Evolutionary conservation across 2,113 vertebrate species (phyloP), one percentile per base, ranked within the genome.

Genomic region (Prietella phreatophila): DNA sequence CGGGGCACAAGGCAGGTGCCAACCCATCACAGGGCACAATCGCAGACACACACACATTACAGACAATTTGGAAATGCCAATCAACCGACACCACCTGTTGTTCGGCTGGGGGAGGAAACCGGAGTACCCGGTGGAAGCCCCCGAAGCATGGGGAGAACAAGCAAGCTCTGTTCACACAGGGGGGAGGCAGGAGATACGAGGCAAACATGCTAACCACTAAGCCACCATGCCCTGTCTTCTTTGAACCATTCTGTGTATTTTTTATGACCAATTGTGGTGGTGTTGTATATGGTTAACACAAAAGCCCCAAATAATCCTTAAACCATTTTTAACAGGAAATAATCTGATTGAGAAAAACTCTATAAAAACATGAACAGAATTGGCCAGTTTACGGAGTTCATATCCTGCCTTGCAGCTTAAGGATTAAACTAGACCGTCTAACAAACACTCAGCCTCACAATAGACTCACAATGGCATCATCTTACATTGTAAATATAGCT

Each of bases 401-500:
- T 19, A 80, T 80, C 42, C 9, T 88, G 81, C 33, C 33, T 83
- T 27, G 19, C 82, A 50, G 39, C 27, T 67, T n/a, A 50, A 84
- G 58, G 36, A 83, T 63, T 76, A 47, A 76, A 47, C 36, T 25
- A 39, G 75, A 13, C 42, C 5, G 4, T n/a, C 25, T 78, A 17
- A 53, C 75, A 53, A n/a, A n/a, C 75, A 6, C 13, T 25, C 20
- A 47, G 5, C 42, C 42, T 50, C 50, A 27, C 10, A 76, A 47
- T 27, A 27, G 39, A 76, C 36, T 1, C 82, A 83, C 82, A 60
- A 65, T 42, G 82, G 58, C 82, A 65, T 83, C 39, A 42, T 7
- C 4, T 83, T 83, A 47, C 82, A 47, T 6, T 83, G 60, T 83
- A 83, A 83, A 83, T 83, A 83, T 83, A 63, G 82, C 47, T 63